phyloP scores from a whole-genome alignment of 1,140 invertebrate genomes.

The Nephotettix cincticeps region DNA sequence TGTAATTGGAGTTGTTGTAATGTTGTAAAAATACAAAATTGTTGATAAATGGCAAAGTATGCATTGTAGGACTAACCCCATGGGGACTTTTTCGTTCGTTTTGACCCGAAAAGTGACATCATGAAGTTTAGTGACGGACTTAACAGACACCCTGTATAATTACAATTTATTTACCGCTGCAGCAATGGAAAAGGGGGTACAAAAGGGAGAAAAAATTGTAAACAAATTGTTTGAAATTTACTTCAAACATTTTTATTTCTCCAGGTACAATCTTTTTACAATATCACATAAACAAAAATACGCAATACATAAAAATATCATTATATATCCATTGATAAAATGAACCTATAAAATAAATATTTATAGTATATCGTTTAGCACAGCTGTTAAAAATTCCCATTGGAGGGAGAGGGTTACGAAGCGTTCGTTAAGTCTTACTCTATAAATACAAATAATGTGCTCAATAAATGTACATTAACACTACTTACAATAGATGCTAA shows the following conservation, averaged over 20 bases:
- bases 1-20: no score
- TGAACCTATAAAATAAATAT: conserved; percentile 17
- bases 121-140: no score
- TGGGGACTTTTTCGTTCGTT: no score
- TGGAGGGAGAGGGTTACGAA: background rate
- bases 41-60: no score
- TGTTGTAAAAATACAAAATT: no score
- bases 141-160: no score
- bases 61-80: no score
- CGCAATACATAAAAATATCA: conserved; percentile 19
- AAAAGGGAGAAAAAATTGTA: background rate
- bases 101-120: no score
- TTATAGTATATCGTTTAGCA: conserved; percentile 14
- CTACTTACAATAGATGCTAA: conserved; percentile 20
- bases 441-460: conserved; percentile 18
- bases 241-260: conserved; percentile 20
- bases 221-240: conserved; percentile 18
- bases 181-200: no score
- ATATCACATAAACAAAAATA: conserved; percentile 19
- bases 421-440: conserved; percentile 9
- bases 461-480: conserved; percentile 22
- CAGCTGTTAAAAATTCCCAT: conserved; percentile 10
- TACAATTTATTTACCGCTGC: no score
- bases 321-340: conserved; percentile 13
- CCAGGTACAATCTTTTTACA: conserved; percentile 23